These are phyloP conservation scores for Morelia viridis DNA, from an alignment of 2,797 vertebrate species.

Conservation along the genomic window DNA sequence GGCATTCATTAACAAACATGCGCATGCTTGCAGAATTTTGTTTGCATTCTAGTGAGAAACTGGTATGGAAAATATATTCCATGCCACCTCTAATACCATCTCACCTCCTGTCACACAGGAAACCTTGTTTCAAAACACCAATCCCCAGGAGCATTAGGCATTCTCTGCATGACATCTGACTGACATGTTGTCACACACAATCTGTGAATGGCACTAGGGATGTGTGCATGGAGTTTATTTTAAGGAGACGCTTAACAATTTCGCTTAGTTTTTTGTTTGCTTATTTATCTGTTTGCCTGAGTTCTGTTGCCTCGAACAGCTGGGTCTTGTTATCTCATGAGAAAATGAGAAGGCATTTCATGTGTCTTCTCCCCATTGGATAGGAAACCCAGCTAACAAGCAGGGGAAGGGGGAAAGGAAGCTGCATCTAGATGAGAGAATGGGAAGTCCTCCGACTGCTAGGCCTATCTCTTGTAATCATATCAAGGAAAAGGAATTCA, in stretches of 20 bases:
- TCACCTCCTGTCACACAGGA: conserved; percentile 5
- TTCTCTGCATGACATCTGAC: conserved; percentile 54
- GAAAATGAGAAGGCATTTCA: conserved; percentile 16
- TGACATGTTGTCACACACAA: conserved; percentile 47
- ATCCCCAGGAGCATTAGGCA: conserved; percentile 29
- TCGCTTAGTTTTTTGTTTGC: conserved; percentile 3
- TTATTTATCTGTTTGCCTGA: neutral
- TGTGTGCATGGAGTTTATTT: conserved; percentile 39
- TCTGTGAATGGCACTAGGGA: conserved; percentile 38
- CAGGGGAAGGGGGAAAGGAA: conserved; percentile 2
- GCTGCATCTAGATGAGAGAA: neutral
- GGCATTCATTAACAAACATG: neutral
- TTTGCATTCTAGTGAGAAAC: neutral
- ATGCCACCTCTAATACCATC: neutral
- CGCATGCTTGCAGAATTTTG: neutral
- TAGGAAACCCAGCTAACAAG: conserved; percentile 57
- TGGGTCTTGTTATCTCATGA: conserved; percentile 20
- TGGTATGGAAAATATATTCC: conserved; percentile 22
- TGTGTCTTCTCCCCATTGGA: conserved; percentile 38
- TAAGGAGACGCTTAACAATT: conserved; percentile 41
- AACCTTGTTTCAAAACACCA: conserved; percentile 3
- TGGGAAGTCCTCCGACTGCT: conserved; percentile 28
- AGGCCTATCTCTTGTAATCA: neutral
- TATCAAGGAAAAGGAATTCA: neutral
- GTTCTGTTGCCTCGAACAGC: conserved; percentile 26